phyloP scores from a whole-genome alignment of 1,140 invertebrate genomes.

The Calosoma granatense region DNA sequence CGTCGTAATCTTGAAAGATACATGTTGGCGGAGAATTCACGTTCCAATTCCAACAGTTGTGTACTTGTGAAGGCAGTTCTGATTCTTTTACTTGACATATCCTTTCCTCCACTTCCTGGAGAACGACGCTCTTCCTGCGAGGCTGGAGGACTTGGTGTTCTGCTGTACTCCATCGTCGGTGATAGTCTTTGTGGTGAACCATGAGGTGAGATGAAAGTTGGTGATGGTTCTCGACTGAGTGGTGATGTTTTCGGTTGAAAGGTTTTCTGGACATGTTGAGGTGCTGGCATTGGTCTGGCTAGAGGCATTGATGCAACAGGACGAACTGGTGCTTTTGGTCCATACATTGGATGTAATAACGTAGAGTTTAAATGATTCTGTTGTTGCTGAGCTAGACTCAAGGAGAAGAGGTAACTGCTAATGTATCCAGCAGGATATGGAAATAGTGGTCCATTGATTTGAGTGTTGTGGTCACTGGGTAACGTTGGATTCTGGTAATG shows the following conservation, averaged over 20 bases:
- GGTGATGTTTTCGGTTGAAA: neutral
- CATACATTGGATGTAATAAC: conserved; percentile 9
- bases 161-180: conserved; percentile 32
- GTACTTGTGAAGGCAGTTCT: conserved; percentile 89
- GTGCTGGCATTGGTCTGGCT: conserved; percentile 14
- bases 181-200: conserved; percentile 33
- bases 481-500: no score
- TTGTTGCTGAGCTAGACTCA: conserved; percentile 48
- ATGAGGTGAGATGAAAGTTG: conserved; percentile 33
- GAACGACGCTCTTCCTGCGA: conserved; percentile 39
- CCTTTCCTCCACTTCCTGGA: conserved; percentile 35
- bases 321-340: conserved; percentile 20
- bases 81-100: conserved; percentile 63
- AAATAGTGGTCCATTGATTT: conserved; percentile 33
- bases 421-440: conserved; percentile 48
- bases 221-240: conserved; percentile 36
- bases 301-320: conserved; percentile 22
- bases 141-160: conserved; percentile 44
- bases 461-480: conserved; percentile 25
- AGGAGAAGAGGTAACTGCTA: conserved; percentile 47
- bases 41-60: conserved; percentile 81
- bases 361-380: conserved; percentile 22
- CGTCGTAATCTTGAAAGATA: conserved; percentile 79
- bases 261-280: neutral
- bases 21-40: conserved; percentile 84